Evolutionary conservation across 2,797 vertebrate genomes (phyloP).

Genomic region (Phataginus tricuspis): DNA sequence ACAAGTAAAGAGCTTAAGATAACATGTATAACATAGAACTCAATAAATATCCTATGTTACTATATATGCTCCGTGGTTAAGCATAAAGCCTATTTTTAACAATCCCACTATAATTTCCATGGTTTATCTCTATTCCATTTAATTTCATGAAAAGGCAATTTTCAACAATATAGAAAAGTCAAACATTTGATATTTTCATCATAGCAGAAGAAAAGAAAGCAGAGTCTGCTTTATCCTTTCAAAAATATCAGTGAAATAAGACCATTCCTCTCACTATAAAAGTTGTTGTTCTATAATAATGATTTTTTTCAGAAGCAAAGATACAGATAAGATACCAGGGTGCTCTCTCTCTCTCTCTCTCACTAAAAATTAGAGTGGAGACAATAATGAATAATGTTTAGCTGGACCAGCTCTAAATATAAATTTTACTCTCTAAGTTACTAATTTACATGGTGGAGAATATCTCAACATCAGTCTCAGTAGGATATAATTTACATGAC

Average conservation of each 20-base stretch:
- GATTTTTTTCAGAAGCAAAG: slow-evolving; percentile 28
- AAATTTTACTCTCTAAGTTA: slow-evolving; percentile 70
- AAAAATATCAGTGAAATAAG: not conserved
- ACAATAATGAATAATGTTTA: slow-evolving; percentile 70
- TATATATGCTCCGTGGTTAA: not conserved
- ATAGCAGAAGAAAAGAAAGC: slow-evolving; percentile 17
- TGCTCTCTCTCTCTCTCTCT: slow-evolving; percentile 46
- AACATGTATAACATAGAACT: not conserved
- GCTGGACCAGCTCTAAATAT: slow-evolving; percentile 69
- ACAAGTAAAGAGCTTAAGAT: not conserved
- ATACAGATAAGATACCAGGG: slow-evolving; percentile 21
- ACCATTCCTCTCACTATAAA: not conserved
- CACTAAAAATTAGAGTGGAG: not conserved
- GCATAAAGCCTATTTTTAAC: slow-evolving; percentile 23
- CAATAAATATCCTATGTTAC: not conserved
- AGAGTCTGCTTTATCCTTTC: not conserved
- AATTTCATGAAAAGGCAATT: slow-evolving; percentile 57
- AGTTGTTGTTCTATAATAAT: slow-evolving; percentile 9
- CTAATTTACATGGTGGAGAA: slow-evolving; percentile 66
- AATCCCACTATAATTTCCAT: not conserved
- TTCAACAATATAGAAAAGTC: slow-evolving; percentile 39
- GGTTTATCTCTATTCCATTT: slow-evolving; percentile 40
- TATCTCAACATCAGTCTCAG: slow-evolving; percentile 44
- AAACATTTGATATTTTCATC: slow-evolving; percentile 20
- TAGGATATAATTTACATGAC: not conserved